Base-by-base conservation (phyloP, 64 coral and sea anemone genomes). In the Catalaphyllia jardinei region DNA sequence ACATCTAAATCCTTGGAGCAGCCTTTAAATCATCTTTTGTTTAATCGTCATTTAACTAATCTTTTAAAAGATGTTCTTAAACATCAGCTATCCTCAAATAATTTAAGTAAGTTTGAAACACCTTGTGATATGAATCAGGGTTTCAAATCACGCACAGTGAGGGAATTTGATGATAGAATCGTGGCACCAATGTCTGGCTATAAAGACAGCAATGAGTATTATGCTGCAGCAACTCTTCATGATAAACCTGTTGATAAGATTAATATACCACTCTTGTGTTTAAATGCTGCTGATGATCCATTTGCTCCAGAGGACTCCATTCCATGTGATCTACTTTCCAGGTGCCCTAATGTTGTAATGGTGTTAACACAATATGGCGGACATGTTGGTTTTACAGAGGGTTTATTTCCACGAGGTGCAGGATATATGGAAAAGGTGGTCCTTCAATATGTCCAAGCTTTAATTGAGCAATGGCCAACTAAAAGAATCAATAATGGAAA, bases 161-260 rank as follows among this genome's bases (percentile, higher is more conserved):
- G 87, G 33, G 92, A 98, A 39, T 94, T 94, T 89, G 96, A 98
- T 52, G 72, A 92, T 27, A 89, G 79, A 89, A 67, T 92, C 54
- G 71, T 94, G 86, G 96, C 96, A 60, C 96, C 96, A 46, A 92
- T 98, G 92, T 98, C 94, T 98, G 93, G 93, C 28, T 98, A 80
- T 59, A 80, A 75, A 62, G 89, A 98, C 67, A 62, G 89, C 20
- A 65, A 89, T 77, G 86, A 98, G 8, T 98, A 98, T 64, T 98
- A 98, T 61, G n/a, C 86, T 27, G 93, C 89, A 14, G 89, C 96
- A 76, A 92, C 86, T 62, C 79, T 98, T 76, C 89, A 92, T 76
- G 82, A 49, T 35, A 98, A 98, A 31, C 96, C 92, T 60, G 52
- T 98, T 13, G 79, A 94, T n/a, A 52, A 18, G 35, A 94, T 98